Percentiles rank a stretch among this genome's conserved stretches.
Conservation (phyloP, 2,113 vertebrate species). For the Zeus faber region DNA sequence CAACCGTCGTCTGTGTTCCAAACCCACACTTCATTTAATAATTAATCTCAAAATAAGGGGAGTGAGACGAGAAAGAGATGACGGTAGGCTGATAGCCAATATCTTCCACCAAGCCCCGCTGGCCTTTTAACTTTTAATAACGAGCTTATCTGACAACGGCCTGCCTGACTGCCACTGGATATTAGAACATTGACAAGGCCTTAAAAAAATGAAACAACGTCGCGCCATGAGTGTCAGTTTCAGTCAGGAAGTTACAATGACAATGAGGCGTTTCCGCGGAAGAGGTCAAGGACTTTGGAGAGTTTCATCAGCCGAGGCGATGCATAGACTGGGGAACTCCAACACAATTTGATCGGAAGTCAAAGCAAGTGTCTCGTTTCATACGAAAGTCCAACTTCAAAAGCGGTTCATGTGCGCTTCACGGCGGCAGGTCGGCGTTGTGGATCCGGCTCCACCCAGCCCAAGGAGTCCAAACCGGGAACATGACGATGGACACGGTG, state of each 20-base stretch:
- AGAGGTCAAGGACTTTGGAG: not conserved
- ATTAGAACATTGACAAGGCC: not conserved
- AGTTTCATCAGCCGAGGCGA: no score
- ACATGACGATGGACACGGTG: no score
- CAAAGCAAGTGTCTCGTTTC: no score
- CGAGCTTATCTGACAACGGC: not conserved
- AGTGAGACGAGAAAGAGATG: not conserved
- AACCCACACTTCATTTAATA: not conserved
- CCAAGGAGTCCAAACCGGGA: no score
- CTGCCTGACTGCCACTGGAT: not conserved
- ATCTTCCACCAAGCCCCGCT: not conserved
- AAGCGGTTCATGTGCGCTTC: no score
- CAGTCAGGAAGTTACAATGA: not conserved
- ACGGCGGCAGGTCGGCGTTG: no score
- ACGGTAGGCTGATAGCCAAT: not conserved
- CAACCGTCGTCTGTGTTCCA: not conserved
- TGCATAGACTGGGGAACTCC: no score
- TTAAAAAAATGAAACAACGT: not conserved
- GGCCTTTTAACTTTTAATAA: constrained; percentile 6
- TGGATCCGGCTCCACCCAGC: no score
- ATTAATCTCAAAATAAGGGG: not conserved
- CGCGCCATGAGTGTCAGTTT: not conserved
- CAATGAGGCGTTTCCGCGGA: not conserved
- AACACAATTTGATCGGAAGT: no score
- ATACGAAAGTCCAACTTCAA: no score